Evolutionary conservation across 2,113 vertebrate genomes (phyloP).

Genomic region (Nothocercus nigrocapillus): DNA sequence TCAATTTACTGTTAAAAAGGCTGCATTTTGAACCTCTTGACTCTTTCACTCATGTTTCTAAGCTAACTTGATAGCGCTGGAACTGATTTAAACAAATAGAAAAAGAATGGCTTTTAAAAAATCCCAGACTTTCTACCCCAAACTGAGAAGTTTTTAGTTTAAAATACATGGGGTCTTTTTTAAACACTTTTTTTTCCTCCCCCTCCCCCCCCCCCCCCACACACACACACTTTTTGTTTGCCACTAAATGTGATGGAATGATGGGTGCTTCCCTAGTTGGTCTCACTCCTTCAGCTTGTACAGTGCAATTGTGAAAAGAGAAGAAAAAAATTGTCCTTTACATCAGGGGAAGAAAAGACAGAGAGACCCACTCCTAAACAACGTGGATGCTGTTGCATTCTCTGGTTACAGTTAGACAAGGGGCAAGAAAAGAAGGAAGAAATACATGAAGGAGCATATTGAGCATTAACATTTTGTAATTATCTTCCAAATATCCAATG

Average conservation of each 20-base stretch:
- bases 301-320: neutral
- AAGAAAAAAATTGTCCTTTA: neutral
- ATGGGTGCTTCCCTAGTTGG: neutral
- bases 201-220: neutral
- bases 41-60: neutral
- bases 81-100: neutral
- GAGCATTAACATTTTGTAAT: neutral
- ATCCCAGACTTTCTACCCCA: neutral
- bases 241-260: neutral
- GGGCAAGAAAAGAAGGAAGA: neutral
- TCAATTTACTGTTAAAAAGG: neutral
- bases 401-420: neutral
- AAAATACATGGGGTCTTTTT: neutral
- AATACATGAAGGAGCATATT: neutral
- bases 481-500: too few relatives aligned
- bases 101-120: neutral
- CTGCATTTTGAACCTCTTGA: constrained; percentile 12
- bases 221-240: neutral
- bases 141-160: neutral
- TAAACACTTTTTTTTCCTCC: accelerated
- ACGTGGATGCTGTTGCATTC: neutral
- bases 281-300: neutral
- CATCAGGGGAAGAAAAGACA: neutral
- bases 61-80: neutral
- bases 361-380: neutral